Base-by-base conservation (phyloP, 2,888 invertebrate genomes). In the Phengaris alcon region DNA sequence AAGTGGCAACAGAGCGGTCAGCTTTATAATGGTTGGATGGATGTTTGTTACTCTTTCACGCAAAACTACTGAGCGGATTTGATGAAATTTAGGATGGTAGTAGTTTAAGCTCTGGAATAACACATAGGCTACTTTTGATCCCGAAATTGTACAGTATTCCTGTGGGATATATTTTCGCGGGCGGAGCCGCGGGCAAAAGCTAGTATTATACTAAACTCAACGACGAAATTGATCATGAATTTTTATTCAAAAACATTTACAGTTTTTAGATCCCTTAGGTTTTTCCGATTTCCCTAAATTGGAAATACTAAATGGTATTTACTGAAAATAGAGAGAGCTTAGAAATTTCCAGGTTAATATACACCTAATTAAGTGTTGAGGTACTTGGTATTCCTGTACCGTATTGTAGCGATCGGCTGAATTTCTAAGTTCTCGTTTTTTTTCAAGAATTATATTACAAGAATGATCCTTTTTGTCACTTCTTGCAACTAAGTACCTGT, bases 251-350 rank as follows among this genome's bases (percentile, higher is more conserved):
- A 22, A 22, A 5, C 57, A 57, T 15, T 51, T 70, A n/a, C 13
- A 15, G 15, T 48, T 7, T 22, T 59, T 15, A 7, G 3, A 59
- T 48, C 48, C 35, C 35, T 9, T 44, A 13, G 22, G 10, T 64
- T 64, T 64, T 13, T 9, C 13, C 35, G 35, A 64, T 64, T 10
- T 12, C 35, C 12, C 12, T 44, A 64, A 44, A 64, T 64, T 64
- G 64, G 64, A 35, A 64, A 64, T 12, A 64, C 64, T 64, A 64
- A 64, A 64, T 64, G 44, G 35, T 64, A 64, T 64, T 64, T 64
- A 44, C 64, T 64, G 13, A 44, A 64, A 35, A 64, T 64, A 44
- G 22, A 59, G 59, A 5, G 22, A 59, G 64, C 64, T 64, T 35
- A 64, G 64, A 44, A 35, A 6, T 64, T 64, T 12, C 35, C 35